Base-by-base conservation (phyloP, 2,888 invertebrate species). In the Pterostichus niger region DNA sequence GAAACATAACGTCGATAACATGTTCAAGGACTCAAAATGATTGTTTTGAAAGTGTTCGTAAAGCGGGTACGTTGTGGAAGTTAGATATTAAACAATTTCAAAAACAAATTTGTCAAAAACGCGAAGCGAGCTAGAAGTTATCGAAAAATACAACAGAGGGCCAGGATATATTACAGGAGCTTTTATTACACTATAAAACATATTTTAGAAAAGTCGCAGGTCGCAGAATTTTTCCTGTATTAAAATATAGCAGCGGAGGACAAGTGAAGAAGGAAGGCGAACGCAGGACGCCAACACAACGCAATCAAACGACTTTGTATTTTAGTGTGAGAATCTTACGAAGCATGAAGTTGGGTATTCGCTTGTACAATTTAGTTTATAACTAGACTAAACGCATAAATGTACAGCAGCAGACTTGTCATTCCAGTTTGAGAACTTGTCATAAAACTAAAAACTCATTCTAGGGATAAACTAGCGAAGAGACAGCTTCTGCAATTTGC, bases 371-470 rank as follows among this genome's bases (percentile, higher is more conserved):
- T 64, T 64, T 44, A 71, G 68, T 71, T 71, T 71, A 71, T 71
- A 71, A 71, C 68, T 71, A 40, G 68, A 71, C 68, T 71, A 71
- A 44, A 71, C 68, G 68, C 68, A 44, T 71, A 71, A 71, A 71
- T 71, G 68, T 44, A 44, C 44, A 64, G 68, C 15, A 40, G 15
- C 10, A 56, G 56, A 40, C 40, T 56, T 44, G 68, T 71, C 68
- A 71, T 71, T 44, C 40, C 44, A 64, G 13, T 35, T 17, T 64
- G 33, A 71, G 46, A 71, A 71, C 71, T 71, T 71, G 71, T 71
- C 71, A 46, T 71, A 71, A 71, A 71, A 71, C 71, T 71, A 71
- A 71, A 71, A 71, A 71, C 46, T 44, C 44, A 40, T 71, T 71
- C 46, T 7, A 44, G 71, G 24, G 44, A 71, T 71, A 71, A 59